Base-by-base conservation (phyloP, 2,113 vertebrate genomes). In the Coryphaenoides rupestris region DNA sequence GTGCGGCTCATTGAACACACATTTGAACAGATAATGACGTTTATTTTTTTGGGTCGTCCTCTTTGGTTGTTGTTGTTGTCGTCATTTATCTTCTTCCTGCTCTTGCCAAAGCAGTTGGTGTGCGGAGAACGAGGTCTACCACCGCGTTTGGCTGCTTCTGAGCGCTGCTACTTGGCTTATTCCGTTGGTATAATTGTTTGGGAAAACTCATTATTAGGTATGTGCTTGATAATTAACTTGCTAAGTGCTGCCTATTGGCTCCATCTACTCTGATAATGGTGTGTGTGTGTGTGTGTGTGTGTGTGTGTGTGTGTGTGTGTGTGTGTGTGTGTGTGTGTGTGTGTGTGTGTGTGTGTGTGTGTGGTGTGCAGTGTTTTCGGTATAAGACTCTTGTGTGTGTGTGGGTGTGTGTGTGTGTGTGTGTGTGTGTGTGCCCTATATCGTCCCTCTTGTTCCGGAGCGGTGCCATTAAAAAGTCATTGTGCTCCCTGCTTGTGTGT, bases 401-500 rank as follows among this genome's bases (percentile, higher is more conserved):
- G 4, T 9, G 15, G 5, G n/a, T n/a, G n/a, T 19, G 13, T 63
- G 63, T 28, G 53, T 55, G 19, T 55, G 19, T 21, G 53, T 21
- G 4, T 9, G 15, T 21, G n/a, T n/a, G n/a, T 19, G 13, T 55
- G 19, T 9, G 33, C 12, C 19, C 21, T 55, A 55, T 21, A 22
- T 15, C 65, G 64, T 66, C 65, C 69, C 73, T 69, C 55, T 73
- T 69, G 75, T 74, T 65, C 55, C 66, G 74, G 79, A 85, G 81
- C 55, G 79, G 74, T 75, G 73, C 79, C 70, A 86, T 83, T 84
- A 85, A 83, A 83, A 72, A 74, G 78, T 70, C 66, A 85, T 84
- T 77, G 50, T 76, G 75, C 70, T 74, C 74, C 73, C 74, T 74
- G 73, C 71, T 82, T 77, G 50, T 76, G 75, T 70, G 47, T 17